Evolutionary conservation across 2,797 vertebrate genomes (phyloP).

Genomic region (Hydrophis major): DNA sequence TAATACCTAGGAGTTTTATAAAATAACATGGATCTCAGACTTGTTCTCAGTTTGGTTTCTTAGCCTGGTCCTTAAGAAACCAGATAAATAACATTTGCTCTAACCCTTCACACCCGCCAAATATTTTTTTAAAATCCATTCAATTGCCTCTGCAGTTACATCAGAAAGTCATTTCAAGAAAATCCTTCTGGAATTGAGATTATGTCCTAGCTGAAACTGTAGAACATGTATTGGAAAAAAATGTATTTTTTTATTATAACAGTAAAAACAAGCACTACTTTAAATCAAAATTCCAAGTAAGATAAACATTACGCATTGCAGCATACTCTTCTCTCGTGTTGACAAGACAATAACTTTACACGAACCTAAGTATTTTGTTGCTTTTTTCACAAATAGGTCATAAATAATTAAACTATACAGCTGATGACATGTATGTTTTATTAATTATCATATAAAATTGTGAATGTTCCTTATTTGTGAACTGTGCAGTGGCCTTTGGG

Average conservation of each 20-base stretch:
- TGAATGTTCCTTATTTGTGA: not conserved
- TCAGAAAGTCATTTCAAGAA: not conserved
- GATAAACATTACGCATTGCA: not conserved
- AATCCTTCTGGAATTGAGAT: not conserved
- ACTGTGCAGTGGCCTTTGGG: not conserved
- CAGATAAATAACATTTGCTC: not conserved
- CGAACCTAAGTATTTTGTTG: not conserved
- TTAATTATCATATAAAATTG: not conserved
- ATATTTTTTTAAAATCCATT: not conserved
- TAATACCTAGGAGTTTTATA: not conserved
- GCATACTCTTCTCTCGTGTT: not conserved
- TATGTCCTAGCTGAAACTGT: not conserved
- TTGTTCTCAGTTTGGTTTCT: not conserved
- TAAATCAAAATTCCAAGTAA: not conserved
- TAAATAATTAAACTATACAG: not conserved
- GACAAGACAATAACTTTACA: not conserved
- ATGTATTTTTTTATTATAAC: not conserved
- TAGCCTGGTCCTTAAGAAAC: not conserved
- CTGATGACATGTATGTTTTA: not conserved
- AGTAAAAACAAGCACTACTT: not conserved
- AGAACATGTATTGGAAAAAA: not conserved
- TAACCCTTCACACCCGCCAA: not conserved
- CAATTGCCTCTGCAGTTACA: not conserved
- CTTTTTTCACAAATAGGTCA: not conserved
- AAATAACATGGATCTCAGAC: not conserved